Evolutionary conservation across 2,888 invertebrate genomes (phyloP).

Genomic region (Ectemnius cavifrons): DNA sequence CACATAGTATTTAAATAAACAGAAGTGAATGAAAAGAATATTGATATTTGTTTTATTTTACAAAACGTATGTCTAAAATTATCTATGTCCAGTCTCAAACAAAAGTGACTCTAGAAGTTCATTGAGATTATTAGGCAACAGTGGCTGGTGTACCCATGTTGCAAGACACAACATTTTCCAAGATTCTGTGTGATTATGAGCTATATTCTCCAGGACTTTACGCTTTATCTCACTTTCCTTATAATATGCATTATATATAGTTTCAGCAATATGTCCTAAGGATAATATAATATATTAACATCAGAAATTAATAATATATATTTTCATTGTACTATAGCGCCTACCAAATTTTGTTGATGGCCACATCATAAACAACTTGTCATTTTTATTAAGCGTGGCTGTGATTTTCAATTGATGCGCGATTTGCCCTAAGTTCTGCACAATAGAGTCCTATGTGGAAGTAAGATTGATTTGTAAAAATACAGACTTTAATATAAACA

Average conservation of each 20-base stretch:
- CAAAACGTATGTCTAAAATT: constrained; percentile 25
- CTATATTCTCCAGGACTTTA: constrained; percentile 74
- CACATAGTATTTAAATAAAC: constrained; percentile 41
- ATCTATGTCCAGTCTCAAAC: constrained; percentile 70
- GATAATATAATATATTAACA: constrained; percentile 6
- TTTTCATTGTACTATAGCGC: not conserved
- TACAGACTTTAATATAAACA: no score
- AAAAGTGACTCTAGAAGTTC: constrained; percentile 68
- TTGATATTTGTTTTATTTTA: constrained; percentile 38
- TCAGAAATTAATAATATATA: constrained; percentile 12
- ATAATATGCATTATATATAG: constrained; percentile 68
- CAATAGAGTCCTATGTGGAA: constrained; percentile 61
- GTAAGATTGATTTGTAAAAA: no score
- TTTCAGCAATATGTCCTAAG: constrained; percentile 58
- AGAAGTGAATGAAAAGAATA: constrained; percentile 35
- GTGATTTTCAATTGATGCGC: constrained; percentile 62
- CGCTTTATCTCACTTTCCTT: constrained; percentile 74
- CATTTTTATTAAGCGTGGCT: constrained; percentile 57
- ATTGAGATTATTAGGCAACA: constrained; percentile 65
- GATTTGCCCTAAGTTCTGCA: constrained; percentile 60
- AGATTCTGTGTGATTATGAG: constrained; percentile 72
- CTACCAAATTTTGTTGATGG: constrained; percentile 68
- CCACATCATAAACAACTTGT: constrained; percentile 71
- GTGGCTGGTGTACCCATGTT: constrained; percentile 77
- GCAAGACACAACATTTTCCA: constrained; percentile 76